Conservation (phyloP, 2,888 invertebrate species). For the Apotomis capreana region DNA sequence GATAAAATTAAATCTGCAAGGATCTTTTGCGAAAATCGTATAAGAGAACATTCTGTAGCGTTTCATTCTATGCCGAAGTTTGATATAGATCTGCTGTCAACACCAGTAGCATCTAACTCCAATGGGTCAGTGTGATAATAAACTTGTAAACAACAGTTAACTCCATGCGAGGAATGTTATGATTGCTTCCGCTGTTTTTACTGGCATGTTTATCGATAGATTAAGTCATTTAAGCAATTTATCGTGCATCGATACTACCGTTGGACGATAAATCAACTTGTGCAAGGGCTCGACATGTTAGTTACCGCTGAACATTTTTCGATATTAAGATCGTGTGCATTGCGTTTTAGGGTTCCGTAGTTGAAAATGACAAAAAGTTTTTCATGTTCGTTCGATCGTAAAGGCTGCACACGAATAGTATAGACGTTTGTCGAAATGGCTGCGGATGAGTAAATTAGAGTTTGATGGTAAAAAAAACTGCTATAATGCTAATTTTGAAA, state of each 20-base stretch:
- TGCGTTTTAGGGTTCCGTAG: neutral
- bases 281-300: slow-evolving; percentile 13
- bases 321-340: neutral
- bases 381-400: no score
- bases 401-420: no score
- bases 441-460: no score
- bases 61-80: no score
- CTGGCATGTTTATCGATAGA: slow-evolving; percentile 25
- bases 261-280: slow-evolving; percentile 35
- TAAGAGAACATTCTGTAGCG: no score
- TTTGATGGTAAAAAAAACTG: no score
- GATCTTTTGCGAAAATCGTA: no score
- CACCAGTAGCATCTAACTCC: no score
- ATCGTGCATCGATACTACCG: slow-evolving; percentile 33
- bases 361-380: neutral
- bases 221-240: slow-evolving; percentile 38
- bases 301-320: neutral
- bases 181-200: slow-evolving; percentile 37
- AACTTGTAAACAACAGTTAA: slow-evolving; percentile 35
- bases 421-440: no score
- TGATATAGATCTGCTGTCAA: no score
- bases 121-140: slow-evolving; percentile 6
- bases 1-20: no score
- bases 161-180: slow-evolving; percentile 30
- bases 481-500: no score